Base-by-base conservation (phyloP, 2,888 invertebrate genomes). In the Tachina grossa region DNA sequence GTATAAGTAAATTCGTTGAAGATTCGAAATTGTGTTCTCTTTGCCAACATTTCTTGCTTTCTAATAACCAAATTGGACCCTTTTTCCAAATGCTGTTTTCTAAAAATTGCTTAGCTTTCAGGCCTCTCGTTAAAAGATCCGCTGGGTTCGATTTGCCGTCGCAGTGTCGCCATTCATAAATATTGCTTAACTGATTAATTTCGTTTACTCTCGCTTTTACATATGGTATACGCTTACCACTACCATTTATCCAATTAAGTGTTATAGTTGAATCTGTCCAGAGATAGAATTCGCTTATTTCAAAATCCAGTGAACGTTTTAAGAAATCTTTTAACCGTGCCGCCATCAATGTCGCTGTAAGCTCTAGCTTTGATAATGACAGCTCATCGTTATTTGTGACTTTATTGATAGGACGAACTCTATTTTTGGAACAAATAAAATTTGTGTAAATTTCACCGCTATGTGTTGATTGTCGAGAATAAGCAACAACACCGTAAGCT, bases 401-500 rank as follows among this genome's bases (percentile, higher is more conserved):
- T 53, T 69, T 55, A 19, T 69, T 11, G 41, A 69, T 69, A 69
- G 69, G 69, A 4, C 69, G 55, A 19, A 71, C 55, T 41, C 55
- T 13, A 55, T 55, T 71, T 55, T 71, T 43, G 10, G 55, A 55
- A 43, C 43, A 55, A 45, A 71, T 55, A 55, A 45, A 69, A 69
- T 47, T 74, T 74, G 74, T 63, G 41, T n/a, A 63, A 74, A 85
- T 55, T 49, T 53, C 41, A 8, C 74, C 72, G 16, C 49, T 66
- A 55, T 10, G 47, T 10, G 71, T 14, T 45, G 41, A 49, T 16
- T 80, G 68, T 11, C 82, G 49, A 14, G 85, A 47, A 63, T 79
- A 86, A 55, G 85, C 78, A 22, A 86, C 84, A 16, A 72, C 77
- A 47, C 84, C 84, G 63, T 75, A 87, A 0, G 83, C 87, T 45